Base-by-base conservation (phyloP, 2,888 invertebrate species). In the Papilio demoleus region DNA sequence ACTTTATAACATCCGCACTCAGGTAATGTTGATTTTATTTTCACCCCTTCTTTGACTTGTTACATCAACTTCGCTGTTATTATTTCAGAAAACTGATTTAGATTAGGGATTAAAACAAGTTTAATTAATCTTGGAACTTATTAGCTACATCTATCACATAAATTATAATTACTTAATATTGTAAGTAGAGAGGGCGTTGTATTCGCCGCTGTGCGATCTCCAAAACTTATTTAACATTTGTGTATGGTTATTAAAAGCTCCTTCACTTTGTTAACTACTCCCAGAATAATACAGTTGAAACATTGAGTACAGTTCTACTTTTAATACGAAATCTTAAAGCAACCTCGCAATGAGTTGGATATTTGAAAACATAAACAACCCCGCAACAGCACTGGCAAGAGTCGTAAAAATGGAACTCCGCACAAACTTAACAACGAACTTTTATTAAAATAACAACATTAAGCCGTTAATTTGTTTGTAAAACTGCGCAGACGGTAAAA, bases 391-490 rank as follows among this genome's bases (percentile, higher is more conserved):
- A 78, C 80, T 81, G 81, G 83, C 78, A 76, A 78, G 74, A 82
- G 82, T 85, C 91, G 85, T 90, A 90, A 91, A 90, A 86, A 85
- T 86, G 83, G 81, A 88, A 89, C 87, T 84, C 80, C 75, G 79
- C 79, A 79, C 80, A 80, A 87, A 87, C 83, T 87, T 84, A 85
- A 84, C 81, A 82, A 73, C 80, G 77, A 90, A 88, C 85, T 90
- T 92, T 91, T 88, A 90, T 90, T 90, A 91, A 90, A 90, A 90
- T 91, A 90, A 89, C 88, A 88, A 89, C 87, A 90, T 89, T 85
- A 86, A 85, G 85, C 81, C 87, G 88, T 88, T 92, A 92, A 92
- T 92, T 92, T 92, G 89, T 92, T 89, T 88, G 91, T 88, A 88
- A 90, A 90, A 89, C 87, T 88, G 90, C 84, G 89, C 90, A 90